Conservation (phyloP, 1,140 invertebrate species). For the Drosophila bocqueti region DNA sequence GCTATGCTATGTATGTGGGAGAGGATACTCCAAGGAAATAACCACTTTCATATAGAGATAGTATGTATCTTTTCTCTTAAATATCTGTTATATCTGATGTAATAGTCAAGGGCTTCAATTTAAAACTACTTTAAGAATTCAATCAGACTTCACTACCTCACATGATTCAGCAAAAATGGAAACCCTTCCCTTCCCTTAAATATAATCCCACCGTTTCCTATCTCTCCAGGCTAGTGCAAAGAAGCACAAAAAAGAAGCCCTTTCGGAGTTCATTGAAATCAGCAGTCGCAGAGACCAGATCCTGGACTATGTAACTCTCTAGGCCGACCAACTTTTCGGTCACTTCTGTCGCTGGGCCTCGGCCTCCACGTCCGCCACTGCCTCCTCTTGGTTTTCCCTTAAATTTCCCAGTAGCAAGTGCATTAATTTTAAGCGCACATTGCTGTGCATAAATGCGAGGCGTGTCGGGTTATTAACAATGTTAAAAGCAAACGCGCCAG, state of each 20-base stretch:
- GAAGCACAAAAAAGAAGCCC: slow-evolving; percentile 15
- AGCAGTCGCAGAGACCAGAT: slow-evolving; percentile 24
- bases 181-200: neutral
- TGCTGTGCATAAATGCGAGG: slow-evolving; percentile 79
- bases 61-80: neutral
- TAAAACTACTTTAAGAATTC: neutral
- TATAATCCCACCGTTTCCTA: neutral
- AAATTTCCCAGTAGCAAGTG: slow-evolving; percentile 57
- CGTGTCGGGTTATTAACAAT: slow-evolving; percentile 82
- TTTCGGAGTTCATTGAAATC: slow-evolving; percentile 36
- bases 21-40: neutral
- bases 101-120: neutral
- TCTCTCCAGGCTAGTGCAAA: slow-evolving; percentile 21
- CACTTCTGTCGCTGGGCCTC: slow-evolving; percentile 58
- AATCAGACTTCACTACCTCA: slow-evolving; percentile 33
- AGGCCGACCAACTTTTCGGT: slow-evolving; percentile 60
- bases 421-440: slow-evolving; percentile 82
- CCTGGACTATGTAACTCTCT: slow-evolving; percentile 15
- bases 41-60: neutral
- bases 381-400: neutral
- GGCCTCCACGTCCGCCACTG: slow-evolving; percentile 8
- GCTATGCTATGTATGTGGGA: neutral
- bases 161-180: slow-evolving; percentile 14
- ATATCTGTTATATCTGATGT: neutral
- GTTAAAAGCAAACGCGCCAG: slow-evolving; percentile 71